phyloP scores from a whole-genome alignment of 2,113 vertebrate species.

The Apaloderma vittatum region DNA sequence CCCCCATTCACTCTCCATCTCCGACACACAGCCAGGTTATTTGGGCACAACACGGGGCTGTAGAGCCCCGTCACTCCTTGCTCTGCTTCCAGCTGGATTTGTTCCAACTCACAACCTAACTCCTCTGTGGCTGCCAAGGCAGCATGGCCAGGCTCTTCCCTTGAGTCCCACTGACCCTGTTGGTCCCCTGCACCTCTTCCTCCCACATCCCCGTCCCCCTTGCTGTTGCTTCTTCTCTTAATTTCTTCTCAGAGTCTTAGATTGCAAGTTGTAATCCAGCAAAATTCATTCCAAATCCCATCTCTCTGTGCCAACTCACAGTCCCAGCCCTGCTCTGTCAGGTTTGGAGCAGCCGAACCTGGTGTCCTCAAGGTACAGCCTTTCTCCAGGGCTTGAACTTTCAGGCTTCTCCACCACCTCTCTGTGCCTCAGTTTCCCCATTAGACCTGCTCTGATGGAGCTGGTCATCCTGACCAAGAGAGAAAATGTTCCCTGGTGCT shows the following conservation, averaged over 20 bases:
- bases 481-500: fast-evolving
- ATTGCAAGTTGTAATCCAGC: background rate
- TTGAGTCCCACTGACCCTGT: too few relatives aligned
- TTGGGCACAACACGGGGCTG: fast-evolving
- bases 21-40: background rate
- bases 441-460: background rate
- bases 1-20: fast-evolving
- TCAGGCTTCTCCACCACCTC: background rate
- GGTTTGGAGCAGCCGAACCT: background rate
- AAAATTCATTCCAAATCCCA: background rate
- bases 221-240: background rate
- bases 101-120: fast-evolving
- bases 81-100: background rate
- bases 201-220: background rate
- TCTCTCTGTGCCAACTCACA: background rate
- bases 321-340: fast-evolving
- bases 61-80: background rate
- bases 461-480: background rate
- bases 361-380: background rate
- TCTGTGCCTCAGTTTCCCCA: background rate
- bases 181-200: fast-evolving
- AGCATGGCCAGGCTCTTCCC: background rate
- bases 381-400: background rate
- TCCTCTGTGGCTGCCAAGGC: background rate
- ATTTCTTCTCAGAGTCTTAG: background rate